Evolutionary conservation across 1,140 invertebrate genomes (phyloP), one percentile per base, ranked within the genome.

Genomic region (Eueides isabella): DNA sequence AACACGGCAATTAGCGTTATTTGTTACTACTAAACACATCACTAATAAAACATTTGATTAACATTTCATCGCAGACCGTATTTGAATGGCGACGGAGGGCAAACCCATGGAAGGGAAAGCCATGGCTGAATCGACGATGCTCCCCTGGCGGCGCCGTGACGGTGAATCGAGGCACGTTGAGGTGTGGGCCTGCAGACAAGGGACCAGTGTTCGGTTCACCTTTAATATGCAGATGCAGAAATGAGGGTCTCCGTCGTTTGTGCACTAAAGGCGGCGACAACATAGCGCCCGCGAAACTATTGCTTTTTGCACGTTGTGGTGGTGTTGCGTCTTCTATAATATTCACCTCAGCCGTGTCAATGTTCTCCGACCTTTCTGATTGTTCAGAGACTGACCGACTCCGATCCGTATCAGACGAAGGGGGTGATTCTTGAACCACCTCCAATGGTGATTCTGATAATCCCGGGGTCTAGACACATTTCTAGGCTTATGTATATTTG

Each of bases 11-110:
- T 72, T 70, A 55, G 67, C 72, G 66, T 67, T 82, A 82, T 75
- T 72, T 19, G 74, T 75, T 44, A 30, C 23, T 72, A 79, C 23
- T 72, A 79, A 66, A 64, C 66, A 68, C 77, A 82, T 77, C 77
- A 82, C 72, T 77, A 78, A 77, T 78, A 72, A 76, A 4, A 11
- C 12, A 26, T 55, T 55, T 55, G 11, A 55, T 55, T 19, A 55
- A 63, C 76, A 77, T 74, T 80, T 72, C 76, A 78, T 71, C 78
- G 85, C 91, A 90, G 91, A 94, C 93, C 93, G 92, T 93, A 81
- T 94, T 94, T 78, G 93, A 94, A 84, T 94, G 93, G 41, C 93
- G 88, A 30, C 93, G 91, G 5, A 94, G 90, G 31, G 92, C 92
- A 82, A 94, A 94, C 48, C 90, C 90, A 71, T 91, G 92, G 82